Percentiles rank a stretch among this genome's conserved stretches.
Evolutionary conservation across 2,888 invertebrate genomes (phyloP).

Genomic region (Dastarcus helophoroides): DNA sequence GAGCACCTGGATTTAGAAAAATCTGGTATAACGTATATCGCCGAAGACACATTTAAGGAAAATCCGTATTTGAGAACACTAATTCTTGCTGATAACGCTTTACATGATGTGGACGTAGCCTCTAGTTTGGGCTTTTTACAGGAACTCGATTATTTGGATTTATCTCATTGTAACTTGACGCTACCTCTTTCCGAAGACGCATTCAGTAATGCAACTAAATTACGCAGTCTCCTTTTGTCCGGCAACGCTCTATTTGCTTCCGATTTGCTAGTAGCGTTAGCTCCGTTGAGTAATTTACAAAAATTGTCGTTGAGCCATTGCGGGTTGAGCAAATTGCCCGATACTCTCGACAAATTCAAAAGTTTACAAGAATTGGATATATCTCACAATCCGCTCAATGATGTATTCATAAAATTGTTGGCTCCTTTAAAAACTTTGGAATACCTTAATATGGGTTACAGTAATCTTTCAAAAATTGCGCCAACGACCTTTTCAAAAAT

Average conservation of each 20-base stretch:
- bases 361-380: conserved; percentile 57
- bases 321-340: conserved; percentile 50
- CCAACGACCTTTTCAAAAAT: conserved; percentile 57
- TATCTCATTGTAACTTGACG: conserved; percentile 56
- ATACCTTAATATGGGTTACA: conserved; percentile 63
- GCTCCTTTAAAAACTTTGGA: conserved; percentile 54
- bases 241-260: conserved; percentile 57
- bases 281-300: conserved; percentile 52
- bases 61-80: conserved; percentile 52
- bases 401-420: conserved; percentile 53
- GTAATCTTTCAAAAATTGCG: conserved; percentile 52
- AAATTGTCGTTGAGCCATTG: conserved; percentile 57
- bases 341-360: conserved; percentile 54
- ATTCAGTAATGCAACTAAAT: conserved; percentile 54
- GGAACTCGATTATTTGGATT: conserved; percentile 52
- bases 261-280: conserved; percentile 54
- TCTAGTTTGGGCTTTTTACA: conserved; percentile 52
- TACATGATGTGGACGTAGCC: conserved; percentile 52
- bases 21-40: conserved; percentile 47
- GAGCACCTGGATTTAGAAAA: conserved; percentile 53
- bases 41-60: conserved; percentile 53
- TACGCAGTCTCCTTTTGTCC: conserved; percentile 51
- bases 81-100: conserved; percentile 53
- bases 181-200: conserved; percentile 57
- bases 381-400: conserved; percentile 56